Evolutionary conservation across 2,888 invertebrate species (phyloP), one percentile per base, ranked within the genome.

Genomic region (Phrixothrix hirtus): DNA sequence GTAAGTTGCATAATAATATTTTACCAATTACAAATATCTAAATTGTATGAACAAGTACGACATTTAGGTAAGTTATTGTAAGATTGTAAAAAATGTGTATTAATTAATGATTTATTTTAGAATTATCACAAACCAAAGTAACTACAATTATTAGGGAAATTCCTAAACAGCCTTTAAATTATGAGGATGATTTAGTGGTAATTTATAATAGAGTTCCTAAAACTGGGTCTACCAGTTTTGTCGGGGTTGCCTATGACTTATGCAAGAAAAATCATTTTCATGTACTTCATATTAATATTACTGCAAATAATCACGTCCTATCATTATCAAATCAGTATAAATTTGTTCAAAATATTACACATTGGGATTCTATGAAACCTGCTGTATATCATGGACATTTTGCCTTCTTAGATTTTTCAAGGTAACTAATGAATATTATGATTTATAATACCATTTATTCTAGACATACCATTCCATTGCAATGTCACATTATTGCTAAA

Each of bases 361-460:
- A 83, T 54, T 99, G 98, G 98, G 79, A 84, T 62, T 83, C 83
- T 42, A 87, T 92, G 77, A 92, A 94, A 74, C 98, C 98, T 31
- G 95, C 95, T 0, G 80, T 99, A 44, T 98, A 96, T 77, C 98
- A 99, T 77, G 98, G 98, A 1, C 98, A 99, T 75, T 87, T 98
- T 82, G 95, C 96, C 2, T 99, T 89, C 78, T 79, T 98, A 57
- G 94, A 98, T 77, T 98, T 99, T 81, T 83, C 88, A 59, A 89
- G 89, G 95, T 95, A 78, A 76, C 13, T 14, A n/a, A n/a, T n/a
- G n/a, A n/a, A n/a, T n/a, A n/a, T n/a, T n/a, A n/a, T n/a, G n/a
- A n/a, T n/a, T n/a, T 21, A 7, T 21, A 7, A 7, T 21, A 7
- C 21, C 21, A 21, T 21, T 21, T 21, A 21, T 5, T 21, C n/a